Conservation (phyloP, 2,888 invertebrate genomes). For the Chloromyia formosa region DNA sequence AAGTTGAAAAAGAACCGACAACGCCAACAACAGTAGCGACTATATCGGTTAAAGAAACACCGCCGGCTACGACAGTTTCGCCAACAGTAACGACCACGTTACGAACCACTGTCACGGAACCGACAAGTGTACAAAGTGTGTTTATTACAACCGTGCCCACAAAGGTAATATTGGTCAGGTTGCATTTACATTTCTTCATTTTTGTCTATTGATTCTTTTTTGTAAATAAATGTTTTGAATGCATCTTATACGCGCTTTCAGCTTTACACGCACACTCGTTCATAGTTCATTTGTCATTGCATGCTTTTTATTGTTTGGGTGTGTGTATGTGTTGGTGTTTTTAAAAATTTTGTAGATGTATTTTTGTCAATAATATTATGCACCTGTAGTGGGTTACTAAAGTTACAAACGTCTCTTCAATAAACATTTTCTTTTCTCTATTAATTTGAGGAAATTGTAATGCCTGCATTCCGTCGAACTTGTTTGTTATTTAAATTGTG, state of each 20-base stretch:
- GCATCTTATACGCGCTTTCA: background rate
- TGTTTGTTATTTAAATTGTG: too few relatives aligned
- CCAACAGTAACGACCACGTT: constrained; percentile 45
- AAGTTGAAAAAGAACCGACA: constrained; percentile 43
- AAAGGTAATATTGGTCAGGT: constrained; percentile 40
- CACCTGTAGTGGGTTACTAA: too few relatives aligned
- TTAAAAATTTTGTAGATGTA: background rate
- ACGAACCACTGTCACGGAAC: constrained; percentile 48
- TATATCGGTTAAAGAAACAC: constrained; percentile 39
- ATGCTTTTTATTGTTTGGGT: background rate
- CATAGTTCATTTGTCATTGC: background rate
- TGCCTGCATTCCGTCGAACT: too few relatives aligned
- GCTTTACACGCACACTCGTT: background rate
- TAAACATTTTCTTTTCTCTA: too few relatives aligned
- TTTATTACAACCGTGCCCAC: constrained; percentile 35
- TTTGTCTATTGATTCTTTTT: background rate
- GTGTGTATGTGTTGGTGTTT: background rate
- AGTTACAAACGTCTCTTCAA: too few relatives aligned
- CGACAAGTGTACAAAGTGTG: constrained; percentile 48
- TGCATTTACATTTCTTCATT: constrained; percentile 34
- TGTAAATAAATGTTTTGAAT: constrained; percentile 31
- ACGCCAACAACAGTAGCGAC: constrained; percentile 22
- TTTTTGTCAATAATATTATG: background rate
- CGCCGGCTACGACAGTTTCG: constrained; percentile 32
- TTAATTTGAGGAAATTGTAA: too few relatives aligned